Conservation (phyloP, 2,113 vertebrate genomes). For the Gallinago jamesoni region DNA sequence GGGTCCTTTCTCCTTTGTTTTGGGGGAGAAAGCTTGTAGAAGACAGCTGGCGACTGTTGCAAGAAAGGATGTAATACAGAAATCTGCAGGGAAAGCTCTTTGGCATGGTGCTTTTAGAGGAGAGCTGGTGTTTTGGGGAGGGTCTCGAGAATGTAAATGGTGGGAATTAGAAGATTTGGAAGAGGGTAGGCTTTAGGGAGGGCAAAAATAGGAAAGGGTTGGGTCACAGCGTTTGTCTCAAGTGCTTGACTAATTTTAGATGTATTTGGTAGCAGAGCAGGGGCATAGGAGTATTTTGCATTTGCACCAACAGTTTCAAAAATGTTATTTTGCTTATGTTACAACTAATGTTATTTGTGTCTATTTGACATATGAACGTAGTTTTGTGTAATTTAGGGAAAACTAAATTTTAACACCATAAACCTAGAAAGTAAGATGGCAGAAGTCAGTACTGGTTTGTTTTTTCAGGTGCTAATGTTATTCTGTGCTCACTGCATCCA, state of each 20-base stretch:
- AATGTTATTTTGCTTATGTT: not conserved
- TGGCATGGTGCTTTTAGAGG: not conserved
- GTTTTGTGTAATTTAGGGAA: not conserved
- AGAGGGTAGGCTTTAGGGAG: not conserved
- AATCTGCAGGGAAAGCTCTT: not conserved
- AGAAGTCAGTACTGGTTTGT: not conserved
- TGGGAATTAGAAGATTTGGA: not conserved
- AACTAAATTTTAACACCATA: not conserved
- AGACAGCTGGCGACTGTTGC: not conserved
- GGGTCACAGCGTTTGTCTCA: not conserved
- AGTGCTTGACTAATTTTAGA: not conserved
- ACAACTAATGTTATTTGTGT: not conserved
- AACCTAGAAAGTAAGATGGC: not conserved
- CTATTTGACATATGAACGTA: not conserved
- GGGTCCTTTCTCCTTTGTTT: not conserved
- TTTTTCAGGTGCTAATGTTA: not conserved
- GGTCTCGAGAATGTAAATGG: not conserved
- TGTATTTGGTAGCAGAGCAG: not conserved
- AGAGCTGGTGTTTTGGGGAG: not conserved
- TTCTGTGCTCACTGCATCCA: not conserved
- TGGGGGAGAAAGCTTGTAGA: not conserved
- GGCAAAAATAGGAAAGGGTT: not conserved
- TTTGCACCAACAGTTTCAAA: not conserved
- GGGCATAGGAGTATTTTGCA: fast-evolving
- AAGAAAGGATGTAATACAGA: not conserved